Evolutionary conservation across 2,888 invertebrate genomes (phyloP).

Genomic region (Drosophila phalerata): DNA sequence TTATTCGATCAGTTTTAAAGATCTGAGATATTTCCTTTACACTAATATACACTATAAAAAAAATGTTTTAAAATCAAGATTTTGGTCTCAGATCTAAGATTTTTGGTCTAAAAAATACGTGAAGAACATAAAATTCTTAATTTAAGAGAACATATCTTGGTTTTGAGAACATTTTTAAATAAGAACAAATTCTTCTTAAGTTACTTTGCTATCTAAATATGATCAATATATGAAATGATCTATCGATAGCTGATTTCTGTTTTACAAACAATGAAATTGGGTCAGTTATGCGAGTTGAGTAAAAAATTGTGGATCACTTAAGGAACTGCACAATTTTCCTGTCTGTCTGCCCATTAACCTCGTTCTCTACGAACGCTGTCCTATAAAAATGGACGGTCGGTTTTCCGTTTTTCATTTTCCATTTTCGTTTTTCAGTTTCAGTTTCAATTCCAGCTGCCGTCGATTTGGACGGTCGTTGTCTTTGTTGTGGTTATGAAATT

Average conservation of each 20-base stretch:
- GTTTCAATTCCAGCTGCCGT: conserved; percentile 28
- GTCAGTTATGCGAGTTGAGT: conserved; percentile 18
- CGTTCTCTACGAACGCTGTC: conserved; percentile 14
- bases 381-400: conserved; percentile 39
- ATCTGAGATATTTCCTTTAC: not conserved
- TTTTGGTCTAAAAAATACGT: too few relatives aligned
- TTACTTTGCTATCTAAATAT: too few relatives aligned
- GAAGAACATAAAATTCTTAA: too few relatives aligned
- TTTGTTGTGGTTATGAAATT: conserved; percentile 78
- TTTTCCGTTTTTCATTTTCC: conserved; percentile 1
- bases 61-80: too few relatives aligned
- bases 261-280: conserved; percentile 11
- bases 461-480: conserved; percentile 13
- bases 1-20: not conserved
- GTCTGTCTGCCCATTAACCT: conserved; percentile 35
- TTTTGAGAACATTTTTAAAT: too few relatives aligned
- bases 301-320: conserved; percentile 29
- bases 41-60: too few relatives aligned
- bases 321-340: conserved; percentile 35
- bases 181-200: too few relatives aligned
- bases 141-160: too few relatives aligned
- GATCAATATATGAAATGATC: too few relatives aligned
- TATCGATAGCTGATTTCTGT: not conserved
- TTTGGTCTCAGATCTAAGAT: too few relatives aligned
- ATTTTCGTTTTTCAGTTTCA: conserved; percentile 1